phyloP scores from a whole-genome alignment of 2,797 vertebrate genomes.

The Rhinogobio ventralis region DNA sequence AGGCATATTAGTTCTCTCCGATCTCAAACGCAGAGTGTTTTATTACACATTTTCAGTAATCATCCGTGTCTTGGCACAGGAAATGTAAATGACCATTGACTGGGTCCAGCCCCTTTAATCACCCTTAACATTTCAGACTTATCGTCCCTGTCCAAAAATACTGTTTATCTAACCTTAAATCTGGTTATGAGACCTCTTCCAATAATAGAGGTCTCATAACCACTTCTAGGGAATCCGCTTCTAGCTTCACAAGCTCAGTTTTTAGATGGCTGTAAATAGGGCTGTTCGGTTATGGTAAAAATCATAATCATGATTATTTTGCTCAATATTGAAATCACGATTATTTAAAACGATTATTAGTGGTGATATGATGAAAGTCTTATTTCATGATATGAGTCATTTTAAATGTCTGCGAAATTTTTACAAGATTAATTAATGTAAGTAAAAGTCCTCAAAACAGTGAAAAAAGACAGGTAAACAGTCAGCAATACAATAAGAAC shows the following conservation, averaged over 20 bases:
- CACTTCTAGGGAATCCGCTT: not conserved
- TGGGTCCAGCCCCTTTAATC: slow-evolving; percentile 6
- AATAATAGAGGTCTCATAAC: not conserved
- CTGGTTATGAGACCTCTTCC: too few species aligned
- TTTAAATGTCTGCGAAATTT: too few species aligned
- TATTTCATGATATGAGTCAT: too few species aligned
- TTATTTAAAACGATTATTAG: too few species aligned
- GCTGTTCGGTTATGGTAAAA: too few species aligned
- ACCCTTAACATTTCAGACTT: slow-evolving; percentile 7
- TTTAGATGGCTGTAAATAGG: not conserved
- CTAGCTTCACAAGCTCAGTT: not conserved
- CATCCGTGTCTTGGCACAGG: slow-evolving; percentile 19
- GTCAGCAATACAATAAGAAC: too few species aligned
- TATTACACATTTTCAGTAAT: not conserved
- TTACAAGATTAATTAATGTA: too few species aligned
- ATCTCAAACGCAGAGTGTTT: not conserved
- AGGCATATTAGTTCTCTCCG: not conserved
- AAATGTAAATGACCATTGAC: not conserved
- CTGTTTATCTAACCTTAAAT: slow-evolving; percentile 31
- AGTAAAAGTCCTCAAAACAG: too few species aligned
- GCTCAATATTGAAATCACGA: too few species aligned
- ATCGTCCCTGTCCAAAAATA: slow-evolving; percentile 31
- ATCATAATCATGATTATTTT: too few species aligned
- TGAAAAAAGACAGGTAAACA: too few species aligned
- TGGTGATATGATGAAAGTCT: too few species aligned